Evolutionary conservation across 2,113 vertebrate genomes (phyloP), one percentile per base, ranked within the genome.

Genomic region (Rafetus swinhoei): DNA sequence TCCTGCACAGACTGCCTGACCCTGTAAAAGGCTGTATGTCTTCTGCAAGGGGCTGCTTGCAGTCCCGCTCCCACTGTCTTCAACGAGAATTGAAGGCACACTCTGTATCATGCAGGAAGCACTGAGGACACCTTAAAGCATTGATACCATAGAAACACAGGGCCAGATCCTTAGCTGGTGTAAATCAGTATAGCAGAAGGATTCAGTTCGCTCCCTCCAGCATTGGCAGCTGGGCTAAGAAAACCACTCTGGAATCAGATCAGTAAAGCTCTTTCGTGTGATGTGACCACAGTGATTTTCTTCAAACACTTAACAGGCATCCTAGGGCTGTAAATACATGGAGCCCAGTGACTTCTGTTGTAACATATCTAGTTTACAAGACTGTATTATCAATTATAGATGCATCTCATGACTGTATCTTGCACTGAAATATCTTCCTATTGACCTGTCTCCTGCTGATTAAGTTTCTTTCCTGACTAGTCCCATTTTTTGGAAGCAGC

Each of bases 391-490:
- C 55, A 95, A 96, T 93, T 80, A 45, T 3, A 72, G 86, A 95
- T 89, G 93, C 89, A 10, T 16, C 55, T 91, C 93, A 65, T 18
- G 86, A n/a, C 86, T 45, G 86, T 18, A 35, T 87, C 76, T 88
- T 88, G 95, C 91, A 76, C 16, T 15, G 65, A 95, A 92, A 84
- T 60, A 57, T 90, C 74, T 6, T 13, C 60, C 74, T 2, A 77
- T 84, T 6, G 92, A 96, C 81, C 92, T 52, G 83, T 80, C 60
- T 96, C 59, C 85, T 76, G 27, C 87, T 13, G 81, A 89, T 22
- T 87, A 4, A 77, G 74, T 79, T 50, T 92, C 32, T 10, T 62
- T 76, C 72, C 50, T 77, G 87, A 24, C 93, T 1, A 29, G 93
- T 79, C 72, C 76, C 29, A 72, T 80, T 85, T 45, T 92, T 82